phyloP scores from a whole-genome alignment of 1,140 invertebrate species.

The Macrocentrus cingulum region DNA sequence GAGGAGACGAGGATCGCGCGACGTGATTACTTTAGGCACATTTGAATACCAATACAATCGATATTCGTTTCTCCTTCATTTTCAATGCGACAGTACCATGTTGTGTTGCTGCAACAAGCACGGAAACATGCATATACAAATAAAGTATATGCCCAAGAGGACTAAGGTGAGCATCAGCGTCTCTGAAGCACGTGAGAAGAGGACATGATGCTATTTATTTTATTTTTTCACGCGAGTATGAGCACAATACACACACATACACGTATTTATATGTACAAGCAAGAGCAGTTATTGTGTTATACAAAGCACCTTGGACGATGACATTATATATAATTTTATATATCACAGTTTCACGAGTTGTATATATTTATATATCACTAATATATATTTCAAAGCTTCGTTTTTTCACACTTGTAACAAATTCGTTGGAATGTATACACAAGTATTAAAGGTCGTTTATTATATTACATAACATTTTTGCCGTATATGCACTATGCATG shows the following conservation, averaged over 20 bases:
- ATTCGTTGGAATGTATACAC: constrained; percentile 28
- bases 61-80: constrained; percentile 28
- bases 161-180: not conserved
- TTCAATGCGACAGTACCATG: too few species aligned
- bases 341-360: too few species aligned
- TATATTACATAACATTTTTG: constrained; percentile 29
- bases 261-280: not conserved
- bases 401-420: constrained; percentile 15
- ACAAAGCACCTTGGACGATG: too few species aligned
- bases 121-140: too few species aligned
- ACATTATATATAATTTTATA: too few species aligned
- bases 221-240: not conserved
- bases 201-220: not conserved
- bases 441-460: constrained; percentile 21
- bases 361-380: too few species aligned
- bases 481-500: constrained; percentile 48
- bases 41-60: constrained; percentile 57
- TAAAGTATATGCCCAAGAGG: constrained; percentile 10
- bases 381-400: constrained; percentile 18
- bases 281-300: not conserved
- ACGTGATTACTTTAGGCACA: constrained; percentile 44
- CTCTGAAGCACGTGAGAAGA: not conserved
- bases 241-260: not conserved
- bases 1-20: constrained; percentile 28
- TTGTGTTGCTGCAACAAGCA: too few species aligned